phyloP scores from a whole-genome alignment of 2,797 vertebrate species.

The Phoxinus dragarum region DNA sequence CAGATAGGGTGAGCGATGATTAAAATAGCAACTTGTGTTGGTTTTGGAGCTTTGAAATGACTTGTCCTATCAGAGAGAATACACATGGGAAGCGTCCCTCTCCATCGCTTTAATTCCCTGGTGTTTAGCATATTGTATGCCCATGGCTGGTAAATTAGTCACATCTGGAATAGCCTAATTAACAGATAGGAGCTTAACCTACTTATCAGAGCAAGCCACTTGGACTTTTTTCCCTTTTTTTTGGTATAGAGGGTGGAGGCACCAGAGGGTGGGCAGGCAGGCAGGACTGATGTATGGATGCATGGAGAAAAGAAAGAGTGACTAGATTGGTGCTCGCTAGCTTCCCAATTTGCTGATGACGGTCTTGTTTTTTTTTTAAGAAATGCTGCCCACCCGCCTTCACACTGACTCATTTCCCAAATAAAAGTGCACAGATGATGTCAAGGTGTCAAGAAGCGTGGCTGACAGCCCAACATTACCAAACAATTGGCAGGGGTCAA shows the following conservation, averaged over 20 bases:
- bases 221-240: conserved; percentile 54
- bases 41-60: conserved; percentile 62
- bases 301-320: conserved; percentile 18
- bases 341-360: conserved; percentile 56
- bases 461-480: conserved; percentile 59
- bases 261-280: neutral
- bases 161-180: conserved; percentile 83
- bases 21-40: conserved; percentile 62
- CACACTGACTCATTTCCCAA: conserved; percentile 46
- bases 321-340: conserved; percentile 49
- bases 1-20: conserved; percentile 59
- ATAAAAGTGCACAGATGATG: conserved; percentile 52
- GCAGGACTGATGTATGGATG: neutral
- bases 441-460: conserved; percentile 56
- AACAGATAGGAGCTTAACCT: conserved; percentile 80
- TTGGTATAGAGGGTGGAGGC: conserved; percentile 2
- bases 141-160: conserved; percentile 79
- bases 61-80: conserved; percentile 61
- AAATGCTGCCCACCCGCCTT: conserved; percentile 5
- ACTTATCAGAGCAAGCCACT: conserved; percentile 77
- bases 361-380: conserved; percentile 42
- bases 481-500: conserved; percentile 56
- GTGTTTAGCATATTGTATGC: conserved; percentile 76
- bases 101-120: conserved; percentile 58
- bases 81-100: conserved; percentile 52